Evolutionary conservation across 2,888 invertebrate species (phyloP).

Genomic region (Trachelus tabidus): DNA sequence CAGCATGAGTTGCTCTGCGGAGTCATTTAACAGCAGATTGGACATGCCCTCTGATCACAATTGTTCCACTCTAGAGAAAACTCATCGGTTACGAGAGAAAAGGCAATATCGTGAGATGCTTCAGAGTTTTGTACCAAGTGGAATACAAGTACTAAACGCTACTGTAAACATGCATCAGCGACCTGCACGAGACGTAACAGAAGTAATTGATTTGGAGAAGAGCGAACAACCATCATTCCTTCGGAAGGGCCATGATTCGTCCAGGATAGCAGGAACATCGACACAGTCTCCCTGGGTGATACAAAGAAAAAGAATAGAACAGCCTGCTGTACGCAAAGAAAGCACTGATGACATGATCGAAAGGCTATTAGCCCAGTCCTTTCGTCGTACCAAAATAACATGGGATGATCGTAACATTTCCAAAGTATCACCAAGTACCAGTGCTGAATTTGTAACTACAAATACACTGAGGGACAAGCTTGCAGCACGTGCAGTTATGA

Average conservation of each 20-base stretch:
- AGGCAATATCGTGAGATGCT: conserved; percentile 50
- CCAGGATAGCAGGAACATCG: background rate
- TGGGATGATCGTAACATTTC: background rate
- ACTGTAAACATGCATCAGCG: conserved; percentile 25
- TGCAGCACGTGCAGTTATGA: conserved; percentile 46
- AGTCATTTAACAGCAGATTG: conserved; percentile 4
- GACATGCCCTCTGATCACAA: background rate
- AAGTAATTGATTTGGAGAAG: conserved; percentile 52
- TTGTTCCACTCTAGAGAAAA: conserved; percentile 16
- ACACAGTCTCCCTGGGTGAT: background rate
- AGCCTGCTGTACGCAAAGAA: background rate
- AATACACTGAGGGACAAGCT: conserved; percentile 54
- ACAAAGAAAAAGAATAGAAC: background rate
- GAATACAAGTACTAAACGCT: conserved; percentile 32
- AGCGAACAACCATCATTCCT: conserved; percentile 15
- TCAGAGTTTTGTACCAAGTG: conserved; percentile 42
- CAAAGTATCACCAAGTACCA: background rate
- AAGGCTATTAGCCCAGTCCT: background rate
- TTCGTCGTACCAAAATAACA: background rate
- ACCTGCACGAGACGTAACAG: conserved; percentile 27
- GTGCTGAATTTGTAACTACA: conserved; percentile 24
- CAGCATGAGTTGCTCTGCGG: background rate
- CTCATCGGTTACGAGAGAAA: conserved; percentile 45
- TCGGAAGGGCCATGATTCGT: background rate
- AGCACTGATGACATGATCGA: background rate